A percentile compares a stretch with the other conserved stretches of the same genome.
Evolutionary conservation across 2,113 vertebrate species (phyloP).

Genomic region (Catharus fuscescens): DNA sequence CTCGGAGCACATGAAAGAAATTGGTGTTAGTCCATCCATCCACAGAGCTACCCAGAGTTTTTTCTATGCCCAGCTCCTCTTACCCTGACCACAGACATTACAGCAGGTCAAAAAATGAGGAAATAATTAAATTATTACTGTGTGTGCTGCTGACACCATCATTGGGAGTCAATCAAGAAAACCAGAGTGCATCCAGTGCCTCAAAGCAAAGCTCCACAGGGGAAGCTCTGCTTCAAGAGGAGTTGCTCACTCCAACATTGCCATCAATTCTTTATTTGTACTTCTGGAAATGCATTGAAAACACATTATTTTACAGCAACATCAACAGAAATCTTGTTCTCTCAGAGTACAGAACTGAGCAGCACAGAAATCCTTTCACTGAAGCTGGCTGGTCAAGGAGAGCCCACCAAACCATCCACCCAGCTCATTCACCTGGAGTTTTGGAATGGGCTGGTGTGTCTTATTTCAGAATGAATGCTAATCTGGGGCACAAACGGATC

Average conservation of each 20-base stretch:
- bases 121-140: not conserved
- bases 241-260: not conserved
- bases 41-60: not conserved
- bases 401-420: not conserved
- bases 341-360: not conserved
- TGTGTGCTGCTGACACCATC: not conserved
- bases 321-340: not conserved
- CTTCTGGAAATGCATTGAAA: not conserved
- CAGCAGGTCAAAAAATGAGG: not conserved
- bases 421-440: accelerated
- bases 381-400: not conserved
- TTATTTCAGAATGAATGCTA: slow-evolving; percentile 72
- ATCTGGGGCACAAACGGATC: not conserved
- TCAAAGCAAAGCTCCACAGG: not conserved
- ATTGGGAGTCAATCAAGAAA: not conserved
- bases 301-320: not conserved
- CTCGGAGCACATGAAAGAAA: not conserved
- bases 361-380: accelerated
- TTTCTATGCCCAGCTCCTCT: not conserved
- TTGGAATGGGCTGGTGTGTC: not conserved
- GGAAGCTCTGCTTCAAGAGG: not conserved
- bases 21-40: not conserved
- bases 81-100: not conserved
- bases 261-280: not conserved
- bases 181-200: not conserved